Evolutionary conservation across 2,797 vertebrate species (phyloP), one percentile per base, ranked within the genome.

Genomic region (Thunnus albacares): DNA sequence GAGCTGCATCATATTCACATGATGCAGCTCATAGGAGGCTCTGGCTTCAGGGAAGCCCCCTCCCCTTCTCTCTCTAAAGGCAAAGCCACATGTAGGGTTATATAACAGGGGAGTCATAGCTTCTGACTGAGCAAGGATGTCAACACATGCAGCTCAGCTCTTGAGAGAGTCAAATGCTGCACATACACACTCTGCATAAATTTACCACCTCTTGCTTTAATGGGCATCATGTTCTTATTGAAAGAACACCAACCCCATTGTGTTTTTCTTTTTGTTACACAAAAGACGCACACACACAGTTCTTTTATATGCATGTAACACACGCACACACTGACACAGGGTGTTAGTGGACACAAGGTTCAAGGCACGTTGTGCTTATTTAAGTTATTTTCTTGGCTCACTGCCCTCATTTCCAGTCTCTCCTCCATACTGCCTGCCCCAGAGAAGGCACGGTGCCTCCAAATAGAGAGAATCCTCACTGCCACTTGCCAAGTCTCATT

Each of bases 31-130:
- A 81, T 64, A 65, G 68, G 66, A 79, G 71, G 52, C 72, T 81
- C 75, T 64, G 73, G 82, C 82, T 83, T 71, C 56, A 67, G 79
- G 85, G 64, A 77, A 76, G 38, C 35, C n/a, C 26, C 30, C 17
- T 49, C 56, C 59, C 35, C 58, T 53, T 38, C 45, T 24, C 28
- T 43, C 69, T 80, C 77, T 73, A 84, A 81, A 86, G 89, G 87
- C 88, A 81, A 81, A 89, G 81, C 85, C 90, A 90, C 89, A 88
- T 90, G 81, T 63, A 73, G 66, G 43, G 52, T 94, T 93, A 91
- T 84, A 86, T 92, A 94, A 94, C 80, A 67, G 24, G 58, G 79
- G 87, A 90, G 82, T 90, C 85, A 85, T 87, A 67, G 88, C 81
- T 76, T 83, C 85, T 88, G 89, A 83, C 61, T 65, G 77, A 79